A percentile compares a stretch with the other conserved stretches of the same genome.
These are phyloP conservation scores for Tenebrio molitor DNA, from an alignment of 1,140 invertebrate species.

Conservation along the genomic window DNA sequence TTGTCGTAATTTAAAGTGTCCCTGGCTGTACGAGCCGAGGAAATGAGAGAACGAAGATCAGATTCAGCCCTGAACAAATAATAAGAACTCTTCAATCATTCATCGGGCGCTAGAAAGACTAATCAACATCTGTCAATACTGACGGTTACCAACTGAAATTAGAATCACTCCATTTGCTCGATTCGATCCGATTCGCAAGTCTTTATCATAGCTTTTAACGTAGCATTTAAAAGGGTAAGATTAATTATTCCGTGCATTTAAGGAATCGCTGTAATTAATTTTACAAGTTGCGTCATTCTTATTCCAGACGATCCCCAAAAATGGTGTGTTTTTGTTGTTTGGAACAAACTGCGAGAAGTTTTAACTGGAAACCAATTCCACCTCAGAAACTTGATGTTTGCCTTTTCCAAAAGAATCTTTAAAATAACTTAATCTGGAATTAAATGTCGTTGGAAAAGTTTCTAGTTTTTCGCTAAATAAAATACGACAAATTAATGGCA, in stretches of 20 bases:
- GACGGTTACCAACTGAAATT: conserved; percentile 46
- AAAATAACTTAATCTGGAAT: conserved; percentile 25
- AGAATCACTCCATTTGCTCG: conserved; percentile 43
- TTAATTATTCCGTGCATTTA: conserved; percentile 14
- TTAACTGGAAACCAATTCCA: conserved; percentile 13
- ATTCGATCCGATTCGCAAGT: conserved; percentile 16
- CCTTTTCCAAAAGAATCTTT: conserved; percentile 3
- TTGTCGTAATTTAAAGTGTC: conserved; percentile 19
- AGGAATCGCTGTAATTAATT: conserved; percentile 16
- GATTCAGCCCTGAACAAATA: conserved; percentile 46
- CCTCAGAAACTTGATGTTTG: background rate
- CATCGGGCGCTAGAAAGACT: conserved; percentile 45
- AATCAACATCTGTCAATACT: conserved; percentile 49
- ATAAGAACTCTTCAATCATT: conserved; percentile 47
- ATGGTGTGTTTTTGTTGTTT: conserved; percentile 5
- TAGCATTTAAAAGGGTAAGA: conserved; percentile 5
- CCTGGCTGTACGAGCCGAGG: conserved; percentile 12
- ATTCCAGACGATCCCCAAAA: background rate
- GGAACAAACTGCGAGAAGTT: background rate
- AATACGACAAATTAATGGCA: background rate
- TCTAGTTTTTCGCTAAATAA: conserved; percentile 8
- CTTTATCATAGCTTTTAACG: conserved; percentile 38
- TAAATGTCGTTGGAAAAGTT: conserved; percentile 5
- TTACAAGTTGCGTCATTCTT: conserved; percentile 1
- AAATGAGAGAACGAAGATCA: conserved; percentile 25